Base-by-base conservation (phyloP, 2,888 invertebrate species). In the Scrobipalpa atriplicella region DNA sequence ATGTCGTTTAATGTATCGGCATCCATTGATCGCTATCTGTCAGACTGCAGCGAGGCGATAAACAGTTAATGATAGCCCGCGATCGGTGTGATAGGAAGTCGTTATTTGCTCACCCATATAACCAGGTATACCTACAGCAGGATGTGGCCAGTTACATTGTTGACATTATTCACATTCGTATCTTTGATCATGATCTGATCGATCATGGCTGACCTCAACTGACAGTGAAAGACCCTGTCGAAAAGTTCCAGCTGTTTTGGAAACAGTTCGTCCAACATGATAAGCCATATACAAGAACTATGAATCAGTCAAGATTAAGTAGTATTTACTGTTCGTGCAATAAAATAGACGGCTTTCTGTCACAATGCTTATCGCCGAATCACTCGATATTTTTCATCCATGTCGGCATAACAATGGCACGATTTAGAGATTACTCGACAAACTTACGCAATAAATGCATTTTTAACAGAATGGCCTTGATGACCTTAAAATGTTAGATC, bases 1-100 rank as follows among this genome's bases (percentile, higher is more conserved):
- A 70, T 69, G 70, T 69, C 67, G 66, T 69, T 67, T 66, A 36
- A 68, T 66, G 36, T 69, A 69, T 69, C 66, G 54, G 19, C 54
- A 61, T 38, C 41, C 54, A 64, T 52, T 66, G 68, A 68, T 68
- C 66, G 64, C 61, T 68, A 68, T 68, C 66, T 65, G 51, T 56
- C 56, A 41, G 39, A 19, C 43, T 18, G 29, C 56, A 21, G 62
- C 60, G 47, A 47, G 21, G 58, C 64, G 67, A 67, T 67, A 64
- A 67, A 64, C 64, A 58, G 29, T 16, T 63, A 66, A 58, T 66
- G 66, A 47, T 66, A 66, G 43, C 19, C 39, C 41, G 29, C 11
- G 62, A 62, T 62, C 56, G 1, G 19, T 56, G 19, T 56, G 54
- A 62, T 62, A 62, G 66, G 39, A 63, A 63, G 52, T 63, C 51